Percentiles rank a stretch among this genome's conserved stretches.
These are phyloP conservation scores for Centropyge bicolor DNA, from an alignment of 2,797 vertebrate species.

Conservation along the genomic window DNA sequence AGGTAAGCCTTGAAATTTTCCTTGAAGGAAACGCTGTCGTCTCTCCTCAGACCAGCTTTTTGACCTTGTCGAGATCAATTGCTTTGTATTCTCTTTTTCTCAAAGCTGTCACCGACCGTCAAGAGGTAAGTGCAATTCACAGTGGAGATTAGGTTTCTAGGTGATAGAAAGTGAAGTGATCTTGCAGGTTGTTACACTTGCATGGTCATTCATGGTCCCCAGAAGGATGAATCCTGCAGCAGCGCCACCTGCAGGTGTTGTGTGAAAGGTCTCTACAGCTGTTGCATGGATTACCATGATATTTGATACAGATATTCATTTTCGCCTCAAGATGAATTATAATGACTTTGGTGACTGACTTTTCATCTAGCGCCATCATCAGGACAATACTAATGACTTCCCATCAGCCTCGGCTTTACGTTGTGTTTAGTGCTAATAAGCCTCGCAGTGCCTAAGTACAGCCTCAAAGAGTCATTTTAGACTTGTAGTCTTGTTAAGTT, in stretches of 20 bases:
- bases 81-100: slow-evolving; percentile 15
- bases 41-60: slow-evolving; percentile 13
- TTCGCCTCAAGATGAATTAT: not conserved
- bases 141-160: not conserved
- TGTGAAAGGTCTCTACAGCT: not conserved
- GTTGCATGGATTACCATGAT: not conserved
- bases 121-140: not conserved
- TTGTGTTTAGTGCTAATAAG: not conserved
- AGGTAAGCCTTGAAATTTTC: slow-evolving; percentile 14
- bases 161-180: slow-evolving; percentile 11
- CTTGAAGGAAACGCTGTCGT: not conserved
- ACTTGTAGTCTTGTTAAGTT: not conserved
- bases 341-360: not conserved
- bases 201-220: not conserved
- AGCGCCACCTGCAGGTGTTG: not conserved
- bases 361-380: not conserved
- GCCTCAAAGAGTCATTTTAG: too few species aligned
- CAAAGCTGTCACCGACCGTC: not conserved
- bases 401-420: not conserved
- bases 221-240: not conserved
- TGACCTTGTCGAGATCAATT: slow-evolving; percentile 40
- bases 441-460: too few species aligned
- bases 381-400: not conserved
- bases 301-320: slow-evolving; percentile 2
- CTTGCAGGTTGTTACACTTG: not conserved